Evolutionary conservation across 2,113 vertebrate genomes (phyloP), one percentile per base, ranked within the genome.

Genomic region (Tachysurus fulvidraco): DNA sequence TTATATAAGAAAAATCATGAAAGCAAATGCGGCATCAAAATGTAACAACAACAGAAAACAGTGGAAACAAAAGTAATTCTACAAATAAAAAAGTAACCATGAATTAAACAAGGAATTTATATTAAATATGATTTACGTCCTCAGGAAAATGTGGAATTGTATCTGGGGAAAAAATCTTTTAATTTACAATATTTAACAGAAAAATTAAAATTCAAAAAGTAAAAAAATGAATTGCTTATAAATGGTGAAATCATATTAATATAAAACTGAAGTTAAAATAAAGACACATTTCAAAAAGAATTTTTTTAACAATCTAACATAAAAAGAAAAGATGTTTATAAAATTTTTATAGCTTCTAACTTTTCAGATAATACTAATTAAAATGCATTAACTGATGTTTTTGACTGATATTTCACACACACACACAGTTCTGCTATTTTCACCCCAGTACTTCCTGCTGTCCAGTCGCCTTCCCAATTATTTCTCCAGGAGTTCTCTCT

Each of bases 401-500:
- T 55, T 52, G 21, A 50, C 13, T 76, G 41, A 52, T 54, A 52
- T 5, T 17, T n/a, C 19, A 74, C 41, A 36, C 36, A 74, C 41
- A 36, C 36, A 52, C 46, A 54, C n/a, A 23, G 2, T 23, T 12
- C 16, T 6, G 14, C 13, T 12, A 77, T 77, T 50, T 76, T 25
- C 19, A 23, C 73, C 23, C 23, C 52, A 19, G 36, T 10, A 23
- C 71, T 50, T 76, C 71, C 71, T 28, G 77, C 52, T 4, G 19
- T 79, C 77, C 77, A 59, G 10, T 79, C 77, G 36, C 21, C 21
- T 81, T 60, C 28, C 78, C 78, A 81, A 81, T 81, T 81, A 81
- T 81, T 81, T 60, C 55, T 81, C 55, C 2, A 17, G 14, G n/a
- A 57, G 77, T 41, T 81, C 30, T 79, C n/a, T 79, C 28, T 41